Conservation (phyloP, 1,140 invertebrate species). For the Ceratitis capitata region DNA sequence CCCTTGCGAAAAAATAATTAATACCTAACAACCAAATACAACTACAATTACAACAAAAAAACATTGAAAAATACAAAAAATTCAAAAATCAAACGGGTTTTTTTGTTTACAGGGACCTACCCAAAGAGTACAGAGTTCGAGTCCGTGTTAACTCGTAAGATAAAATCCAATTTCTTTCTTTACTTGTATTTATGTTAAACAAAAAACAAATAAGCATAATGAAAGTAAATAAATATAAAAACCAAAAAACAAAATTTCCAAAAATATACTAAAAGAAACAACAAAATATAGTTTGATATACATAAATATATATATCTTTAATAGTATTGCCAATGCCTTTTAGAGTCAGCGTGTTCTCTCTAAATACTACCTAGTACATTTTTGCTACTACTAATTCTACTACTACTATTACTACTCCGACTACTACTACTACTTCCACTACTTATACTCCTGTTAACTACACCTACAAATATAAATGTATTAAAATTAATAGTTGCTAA, state of each 20-base stretch:
- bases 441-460: not conserved
- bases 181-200: slow-evolving; percentile 40
- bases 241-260: not conserved
- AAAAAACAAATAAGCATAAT: slow-evolving; percentile 28
- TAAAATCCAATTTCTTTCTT: slow-evolving; percentile 48
- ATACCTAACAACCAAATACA: slow-evolving; percentile 25
- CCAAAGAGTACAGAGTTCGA: slow-evolving; percentile 79
- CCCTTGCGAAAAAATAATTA: not conserved
- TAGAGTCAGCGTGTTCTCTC: slow-evolving; percentile 31
- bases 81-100: slow-evolving; percentile 67
- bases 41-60: slow-evolving; percentile 16
- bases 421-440: not conserved
- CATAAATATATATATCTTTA: not conserved
- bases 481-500: not conserved
- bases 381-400: slow-evolving; percentile 13
- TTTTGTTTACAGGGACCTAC: slow-evolving; percentile 80
- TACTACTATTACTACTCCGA: not conserved
- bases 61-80: slow-evolving; percentile 28
- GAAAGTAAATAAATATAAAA: slow-evolving; percentile 11
- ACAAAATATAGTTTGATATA: not conserved
- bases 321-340: slow-evolving; percentile 5
- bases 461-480: not conserved
- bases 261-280: slow-evolving; percentile 24
- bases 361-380: slow-evolving; percentile 21
- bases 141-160: slow-evolving; percentile 80